These are phyloP conservation scores for Campaea margaritaria DNA, from an alignment of 2,888 invertebrate genomes.

Conservation along the genomic window DNA sequence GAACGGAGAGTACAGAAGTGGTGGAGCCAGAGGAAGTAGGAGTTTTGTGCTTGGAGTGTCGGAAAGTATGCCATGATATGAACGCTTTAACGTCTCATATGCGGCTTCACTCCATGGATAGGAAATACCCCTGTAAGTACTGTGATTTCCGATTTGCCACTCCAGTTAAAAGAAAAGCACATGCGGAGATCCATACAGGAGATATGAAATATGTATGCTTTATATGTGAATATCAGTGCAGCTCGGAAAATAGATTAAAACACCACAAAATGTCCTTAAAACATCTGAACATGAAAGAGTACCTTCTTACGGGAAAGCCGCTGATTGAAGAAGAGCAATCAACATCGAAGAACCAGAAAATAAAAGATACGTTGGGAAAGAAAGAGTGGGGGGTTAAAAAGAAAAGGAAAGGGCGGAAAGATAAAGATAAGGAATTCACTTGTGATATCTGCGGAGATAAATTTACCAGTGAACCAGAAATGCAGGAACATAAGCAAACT, in stretches of 20 bases:
- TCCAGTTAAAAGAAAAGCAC: slow-evolving; percentile 70
- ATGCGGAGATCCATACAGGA: slow-evolving; percentile 75
- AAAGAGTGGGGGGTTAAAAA: slow-evolving; percentile 58
- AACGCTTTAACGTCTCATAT: slow-evolving; percentile 72
- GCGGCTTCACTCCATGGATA: slow-evolving; percentile 72
- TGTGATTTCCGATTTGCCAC: slow-evolving; percentile 79
- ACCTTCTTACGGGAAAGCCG: slow-evolving; percentile 66
- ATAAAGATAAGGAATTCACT: slow-evolving; percentile 43
- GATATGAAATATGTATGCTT: slow-evolving; percentile 81
- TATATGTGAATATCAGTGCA: slow-evolving; percentile 79
- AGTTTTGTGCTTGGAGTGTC: slow-evolving; percentile 75
- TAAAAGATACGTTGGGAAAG: slow-evolving; percentile 44
- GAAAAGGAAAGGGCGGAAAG: slow-evolving; percentile 47
- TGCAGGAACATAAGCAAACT: slow-evolving; percentile 76
- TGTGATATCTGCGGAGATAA: slow-evolving; percentile 80
- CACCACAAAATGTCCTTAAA: slow-evolving; percentile 73
- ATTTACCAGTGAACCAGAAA: slow-evolving; percentile 64
- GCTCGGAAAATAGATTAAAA: slow-evolving; percentile 72
- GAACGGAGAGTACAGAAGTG: slow-evolving; percentile 58
- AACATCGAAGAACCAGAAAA: slow-evolving; percentile 55
- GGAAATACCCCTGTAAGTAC: slow-evolving; percentile 77
- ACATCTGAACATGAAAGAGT: slow-evolving; percentile 75
- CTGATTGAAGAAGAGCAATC: slow-evolving; percentile 58
- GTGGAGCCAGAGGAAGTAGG: slow-evolving; percentile 60
- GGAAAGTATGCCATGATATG: slow-evolving; percentile 76